phyloP scores from a whole-genome alignment of 2,113 vertebrate species.

The Myiozetetes cayanensis region DNA sequence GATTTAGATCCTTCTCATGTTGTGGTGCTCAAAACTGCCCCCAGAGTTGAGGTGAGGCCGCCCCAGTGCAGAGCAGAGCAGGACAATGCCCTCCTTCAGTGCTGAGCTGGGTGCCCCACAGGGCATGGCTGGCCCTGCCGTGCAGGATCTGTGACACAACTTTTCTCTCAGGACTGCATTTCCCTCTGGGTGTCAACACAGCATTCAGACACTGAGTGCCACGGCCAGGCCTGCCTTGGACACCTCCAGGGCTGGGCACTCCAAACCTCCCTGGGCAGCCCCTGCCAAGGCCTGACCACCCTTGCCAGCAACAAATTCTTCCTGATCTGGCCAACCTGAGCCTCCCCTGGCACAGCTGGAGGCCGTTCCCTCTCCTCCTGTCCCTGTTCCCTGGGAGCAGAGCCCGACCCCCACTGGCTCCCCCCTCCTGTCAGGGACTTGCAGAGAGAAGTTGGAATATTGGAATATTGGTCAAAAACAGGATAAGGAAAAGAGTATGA shows the following conservation, averaged over 20 bases:
- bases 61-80: background rate
- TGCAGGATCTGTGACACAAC: background rate
- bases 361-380: background rate
- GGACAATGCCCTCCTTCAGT: background rate
- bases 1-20: background rate
- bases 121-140: background rate
- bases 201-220: background rate
- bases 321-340: fast-evolving
- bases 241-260: background rate
- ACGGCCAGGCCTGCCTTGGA: background rate
- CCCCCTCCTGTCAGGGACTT: background rate
- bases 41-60: background rate
- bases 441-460: background rate
- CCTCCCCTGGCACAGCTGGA: background rate
- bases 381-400: background rate
- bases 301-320: background rate
- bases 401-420: background rate
- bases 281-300: background rate
- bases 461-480: background rate
- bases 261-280: background rate
- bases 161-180: background rate
- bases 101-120: background rate
- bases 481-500: background rate
- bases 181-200: fast-evolving
- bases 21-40: background rate